Evolutionary conservation across 2,888 invertebrate species (phyloP), one percentile per base, ranked within the genome.

Genomic region (Achlya flavicornis): DNA sequence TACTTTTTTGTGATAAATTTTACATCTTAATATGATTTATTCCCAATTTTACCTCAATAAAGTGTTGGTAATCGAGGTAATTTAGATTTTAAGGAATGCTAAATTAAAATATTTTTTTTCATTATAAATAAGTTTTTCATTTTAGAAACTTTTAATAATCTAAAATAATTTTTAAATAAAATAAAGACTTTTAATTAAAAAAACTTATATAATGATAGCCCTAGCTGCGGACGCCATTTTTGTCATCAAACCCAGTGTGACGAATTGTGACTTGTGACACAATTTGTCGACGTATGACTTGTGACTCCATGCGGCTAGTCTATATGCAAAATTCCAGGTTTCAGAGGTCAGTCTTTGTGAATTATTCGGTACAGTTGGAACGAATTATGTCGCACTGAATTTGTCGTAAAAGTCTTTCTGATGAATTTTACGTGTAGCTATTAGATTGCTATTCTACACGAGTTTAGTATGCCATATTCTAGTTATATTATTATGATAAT

Each of bases 241-340:
- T 53, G 12, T 53, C 53, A n/a, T 53, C 53, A 53, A 19, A n/a
- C 19, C 16, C 53, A 19, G 19, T 53, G 53, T 53, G 53, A 53
- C 53, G 53, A 53, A 53, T 53, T 53, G 53, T 16, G 48, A 48
- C 48, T 16, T 48, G 5, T 53, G 53, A 53, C 53, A 19, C 8
- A 19, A 53, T 53, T 16, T 53, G 53, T 19, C 53, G 19, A 53
- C 53, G 53, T 19, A 53, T 53, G 53, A 53, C 53, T 53, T 19
- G 53, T 53, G 53, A 8, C 53, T 8, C 10, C 53, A 53, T 19
- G 53, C 1, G 19, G 8, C 53, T 19, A 19, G 19, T 53, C 19
- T 53, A 53, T 19, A 53, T 53, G 53, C 53, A 53, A 53, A 53
- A 19, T 19, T 53, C 53, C 14, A 53, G 53, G 19, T 53, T 8